These are phyloP conservation scores for Pachymerium ferrugineum DNA, from an alignment of 2,888 invertebrate genomes.

Conservation along the genomic window DNA sequence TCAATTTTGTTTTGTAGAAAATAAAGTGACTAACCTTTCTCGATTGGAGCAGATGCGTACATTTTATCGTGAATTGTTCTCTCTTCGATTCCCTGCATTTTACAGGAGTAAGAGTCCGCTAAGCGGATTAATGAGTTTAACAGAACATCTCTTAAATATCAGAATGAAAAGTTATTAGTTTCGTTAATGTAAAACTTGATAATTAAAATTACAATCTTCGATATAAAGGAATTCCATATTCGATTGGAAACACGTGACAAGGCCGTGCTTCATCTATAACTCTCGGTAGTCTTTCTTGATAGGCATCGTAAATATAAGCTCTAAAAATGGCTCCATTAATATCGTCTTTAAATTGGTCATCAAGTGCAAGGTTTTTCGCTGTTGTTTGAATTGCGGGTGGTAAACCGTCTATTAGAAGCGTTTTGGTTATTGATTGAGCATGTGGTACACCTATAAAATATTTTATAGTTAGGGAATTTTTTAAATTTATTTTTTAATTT, in stretches of 20 bases:
- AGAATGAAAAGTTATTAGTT: background rate
- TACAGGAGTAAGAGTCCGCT: background rate
- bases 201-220: background rate
- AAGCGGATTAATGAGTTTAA: background rate
- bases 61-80: background rate
- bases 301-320: slow-evolving; percentile 31
- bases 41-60: background rate
- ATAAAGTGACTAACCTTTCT: background rate
- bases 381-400: background rate
- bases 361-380: background rate
- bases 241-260: background rate
- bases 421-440: slow-evolving; percentile 16
- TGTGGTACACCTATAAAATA: background rate
- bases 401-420: background rate
- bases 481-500: background rate
- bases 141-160: background rate
- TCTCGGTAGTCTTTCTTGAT: slow-evolving; percentile 33
- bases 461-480: background rate
- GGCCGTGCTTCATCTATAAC: slow-evolving; percentile 16
- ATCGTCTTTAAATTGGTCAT: background rate
- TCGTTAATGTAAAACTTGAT: background rate
- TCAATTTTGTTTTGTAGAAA: background rate
- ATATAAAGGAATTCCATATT: slow-evolving; percentile 23
- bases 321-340: background rate
- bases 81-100: background rate